phyloP scores from a whole-genome alignment of 2,113 vertebrate genomes.

The Lagopus muta region DNA sequence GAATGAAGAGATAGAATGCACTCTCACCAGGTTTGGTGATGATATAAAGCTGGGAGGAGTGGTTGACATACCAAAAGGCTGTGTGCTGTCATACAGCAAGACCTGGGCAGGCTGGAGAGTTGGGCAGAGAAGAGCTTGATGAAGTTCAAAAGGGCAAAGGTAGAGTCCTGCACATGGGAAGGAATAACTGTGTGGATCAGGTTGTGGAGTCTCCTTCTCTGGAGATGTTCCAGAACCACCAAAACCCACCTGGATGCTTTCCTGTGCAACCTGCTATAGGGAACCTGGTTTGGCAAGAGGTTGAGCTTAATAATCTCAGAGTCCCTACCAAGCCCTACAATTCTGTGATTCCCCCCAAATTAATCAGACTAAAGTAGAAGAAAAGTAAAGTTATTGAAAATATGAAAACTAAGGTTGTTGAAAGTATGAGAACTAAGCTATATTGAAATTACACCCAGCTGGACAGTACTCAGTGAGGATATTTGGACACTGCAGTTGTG shows the following conservation, averaged over 20 bases:
- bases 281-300: too few species aligned
- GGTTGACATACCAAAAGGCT: not conserved
- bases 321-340: not conserved
- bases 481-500: fast-evolving
- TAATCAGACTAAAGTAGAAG: not conserved
- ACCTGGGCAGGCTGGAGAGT: too few species aligned
- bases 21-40: not conserved
- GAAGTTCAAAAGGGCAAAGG: too few species aligned
- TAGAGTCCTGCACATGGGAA: too few species aligned
- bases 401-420: too few species aligned
- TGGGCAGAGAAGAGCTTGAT: too few species aligned
- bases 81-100: not conserved
- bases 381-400: not conserved
- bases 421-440: not conserved
- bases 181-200: too few species aligned
- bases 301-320: too few species aligned
- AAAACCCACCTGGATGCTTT: too few species aligned
- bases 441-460: not conserved
- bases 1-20: not conserved
- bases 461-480: not conserved
- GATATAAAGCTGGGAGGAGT: not conserved
- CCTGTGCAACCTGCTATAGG: too few species aligned
- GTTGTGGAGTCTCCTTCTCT: too few species aligned
- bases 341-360: not conserved
- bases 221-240: too few species aligned